A percentile compares a stretch with the other conserved stretches of the same genome.
These are phyloP conservation scores for Ophion ellenae DNA, from an alignment of 2,888 invertebrate genomes.

Conservation along the genomic window DNA sequence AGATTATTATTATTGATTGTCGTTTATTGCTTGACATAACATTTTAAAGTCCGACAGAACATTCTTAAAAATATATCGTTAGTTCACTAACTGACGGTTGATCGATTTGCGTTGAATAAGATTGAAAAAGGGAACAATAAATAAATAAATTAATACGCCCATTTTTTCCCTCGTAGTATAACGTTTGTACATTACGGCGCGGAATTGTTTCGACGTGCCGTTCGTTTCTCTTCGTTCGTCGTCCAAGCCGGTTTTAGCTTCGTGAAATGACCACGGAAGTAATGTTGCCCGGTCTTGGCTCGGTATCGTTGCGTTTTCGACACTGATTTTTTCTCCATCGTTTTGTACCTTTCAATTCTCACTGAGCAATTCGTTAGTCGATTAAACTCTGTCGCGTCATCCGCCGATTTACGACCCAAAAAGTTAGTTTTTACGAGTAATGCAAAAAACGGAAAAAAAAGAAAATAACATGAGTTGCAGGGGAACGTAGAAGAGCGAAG, in stretches of 20 bases:
- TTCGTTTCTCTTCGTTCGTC: constrained; percentile 64
- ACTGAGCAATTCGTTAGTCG: not conserved
- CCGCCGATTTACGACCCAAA: not conserved
- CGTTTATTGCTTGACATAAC: constrained; percentile 73
- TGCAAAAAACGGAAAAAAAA: not conserved
- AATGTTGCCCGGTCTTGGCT: constrained; percentile 8
- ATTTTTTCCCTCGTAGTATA: constrained; percentile 43
- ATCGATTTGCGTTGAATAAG: constrained; percentile 62
- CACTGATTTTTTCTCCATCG: not conserved
- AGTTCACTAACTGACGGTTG: constrained; percentile 70
- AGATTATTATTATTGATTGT: constrained; percentile 48
- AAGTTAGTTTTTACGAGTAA: constrained; percentile 6
- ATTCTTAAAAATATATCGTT: constrained; percentile 76
- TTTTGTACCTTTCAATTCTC: not conserved
- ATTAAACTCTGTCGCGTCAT: not conserved
- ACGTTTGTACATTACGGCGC: constrained; percentile 62
- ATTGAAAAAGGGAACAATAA: constrained; percentile 59
- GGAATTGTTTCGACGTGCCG: constrained; percentile 11
- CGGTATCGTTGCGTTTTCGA: constrained; percentile 22
- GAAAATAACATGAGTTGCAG: not conserved
- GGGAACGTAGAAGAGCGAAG: not conserved
- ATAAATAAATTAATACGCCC: constrained; percentile 49
- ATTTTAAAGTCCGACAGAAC: constrained; percentile 72
- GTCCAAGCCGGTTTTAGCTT: constrained; percentile 41
- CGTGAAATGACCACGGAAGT: constrained; percentile 7